Conservation (phyloP, 2,797 vertebrate genomes). For the Antrozous pallidus region DNA sequence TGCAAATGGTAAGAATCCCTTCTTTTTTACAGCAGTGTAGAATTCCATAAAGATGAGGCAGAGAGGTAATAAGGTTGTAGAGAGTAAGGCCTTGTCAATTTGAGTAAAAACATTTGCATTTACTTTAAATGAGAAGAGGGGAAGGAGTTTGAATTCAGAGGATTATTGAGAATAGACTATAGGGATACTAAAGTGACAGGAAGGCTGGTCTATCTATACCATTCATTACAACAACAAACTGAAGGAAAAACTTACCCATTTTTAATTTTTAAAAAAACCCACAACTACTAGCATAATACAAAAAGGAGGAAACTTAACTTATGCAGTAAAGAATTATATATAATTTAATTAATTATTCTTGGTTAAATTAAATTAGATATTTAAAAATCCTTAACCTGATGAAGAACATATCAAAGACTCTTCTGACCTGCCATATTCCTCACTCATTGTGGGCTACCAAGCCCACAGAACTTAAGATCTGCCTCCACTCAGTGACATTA, state of each 20-base stretch:
- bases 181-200: not conserved
- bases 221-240: not conserved
- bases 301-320: constrained; percentile 5
- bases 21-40: too few relatives aligned
- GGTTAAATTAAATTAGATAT: constrained; percentile 40
- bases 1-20: too few relatives aligned
- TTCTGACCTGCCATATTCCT: constrained; percentile 12
- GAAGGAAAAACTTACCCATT: constrained; percentile 10
- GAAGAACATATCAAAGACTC: not conserved
- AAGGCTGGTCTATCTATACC: not conserved
- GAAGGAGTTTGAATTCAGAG: not conserved
- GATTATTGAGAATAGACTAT: not conserved
- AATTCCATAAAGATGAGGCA: not conserved
- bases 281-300: constrained; percentile 3
- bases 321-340: not conserved
- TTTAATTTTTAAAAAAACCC: not conserved
- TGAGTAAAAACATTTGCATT: not conserved
- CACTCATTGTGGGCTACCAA: not conserved
- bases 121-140: not conserved
- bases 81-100: not conserved
- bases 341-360: constrained; percentile 39
- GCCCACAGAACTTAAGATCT: not conserved
- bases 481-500: constrained; percentile 8
- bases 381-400: constrained; percentile 9
- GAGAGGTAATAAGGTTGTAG: not conserved